Percentiles rank a stretch among this genome's conserved stretches.
Conservation (phyloP, 2,113 vertebrate genomes). For the Nibea coibor region DNA sequence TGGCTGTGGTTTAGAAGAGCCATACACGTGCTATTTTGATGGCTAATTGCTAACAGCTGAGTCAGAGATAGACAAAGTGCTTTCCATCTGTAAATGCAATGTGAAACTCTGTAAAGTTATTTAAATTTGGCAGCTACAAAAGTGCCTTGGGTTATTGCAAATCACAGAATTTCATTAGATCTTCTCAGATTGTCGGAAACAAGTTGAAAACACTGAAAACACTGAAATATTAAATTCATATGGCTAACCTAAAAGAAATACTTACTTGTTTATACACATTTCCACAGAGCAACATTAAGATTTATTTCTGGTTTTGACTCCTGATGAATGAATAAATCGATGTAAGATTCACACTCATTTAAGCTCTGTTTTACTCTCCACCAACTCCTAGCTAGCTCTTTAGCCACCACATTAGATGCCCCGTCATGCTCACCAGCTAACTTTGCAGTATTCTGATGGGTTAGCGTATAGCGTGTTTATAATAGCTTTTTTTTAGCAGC, state of each 20-base stretch:
- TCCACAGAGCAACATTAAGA: background rate
- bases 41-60: background rate
- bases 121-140: background rate
- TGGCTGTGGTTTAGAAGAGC: background rate
- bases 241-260: background rate
- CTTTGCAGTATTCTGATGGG: background rate
- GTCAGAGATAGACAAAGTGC: background rate
- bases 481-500: background rate
- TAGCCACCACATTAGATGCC: background rate
- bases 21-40: background rate
- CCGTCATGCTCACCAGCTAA: background rate
- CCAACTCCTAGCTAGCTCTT: background rate
- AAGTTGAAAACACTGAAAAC: background rate
- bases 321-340: too few species aligned
- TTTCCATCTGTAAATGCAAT: slow-evolving; percentile 1
- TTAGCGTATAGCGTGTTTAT: background rate
- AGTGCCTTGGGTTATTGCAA: background rate
- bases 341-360: background rate
- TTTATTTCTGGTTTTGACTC: background rate
- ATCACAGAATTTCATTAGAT: background rate
- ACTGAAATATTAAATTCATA: background rate
- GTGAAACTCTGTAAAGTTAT: background rate
- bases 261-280: background rate
- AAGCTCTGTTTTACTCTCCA: background rate
- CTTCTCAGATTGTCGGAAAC: background rate